Percentiles rank a stretch among this genome's conserved stretches.
Evolutionary conservation across 37 sponge, comb jelly and placozoan species (phyloP).

Genomic region (Hexactinellida sp.): DNA sequence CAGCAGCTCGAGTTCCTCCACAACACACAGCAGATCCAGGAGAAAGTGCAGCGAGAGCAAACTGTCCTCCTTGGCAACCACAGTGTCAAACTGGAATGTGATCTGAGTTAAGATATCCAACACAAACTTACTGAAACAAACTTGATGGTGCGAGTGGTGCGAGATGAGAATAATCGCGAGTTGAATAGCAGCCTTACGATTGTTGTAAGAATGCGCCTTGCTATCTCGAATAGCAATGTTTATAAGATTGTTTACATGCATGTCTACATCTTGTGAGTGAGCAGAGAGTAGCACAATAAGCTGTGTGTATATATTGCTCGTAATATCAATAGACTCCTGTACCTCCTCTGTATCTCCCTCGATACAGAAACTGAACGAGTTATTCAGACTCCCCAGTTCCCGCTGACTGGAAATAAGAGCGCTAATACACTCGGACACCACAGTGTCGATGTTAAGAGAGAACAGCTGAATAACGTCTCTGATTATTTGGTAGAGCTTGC

Average conservation of each 20-base stretch:
- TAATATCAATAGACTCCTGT: neutral
- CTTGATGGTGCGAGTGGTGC: neutral
- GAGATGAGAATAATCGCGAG: constrained; percentile 17
- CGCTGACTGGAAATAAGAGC: neutral
- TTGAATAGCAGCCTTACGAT: neutral
- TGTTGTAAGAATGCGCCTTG: neutral
- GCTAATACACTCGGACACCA: neutral
- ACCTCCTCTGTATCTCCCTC: neutral
- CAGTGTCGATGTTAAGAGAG: neutral
- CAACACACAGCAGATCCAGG: neutral
- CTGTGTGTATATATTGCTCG: neutral
- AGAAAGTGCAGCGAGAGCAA: neutral
- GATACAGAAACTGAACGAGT: neutral
- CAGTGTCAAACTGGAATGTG: neutral
- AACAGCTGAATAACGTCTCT: neutral
- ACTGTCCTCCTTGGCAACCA: neutral
- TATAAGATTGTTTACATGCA: neutral
- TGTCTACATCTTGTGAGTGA: neutral
- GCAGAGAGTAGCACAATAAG: neutral
- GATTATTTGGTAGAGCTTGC: neutral
- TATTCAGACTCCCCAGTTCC: neutral
- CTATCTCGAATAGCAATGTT: neutral
- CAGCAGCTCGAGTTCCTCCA: neutral
- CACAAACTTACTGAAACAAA: neutral
- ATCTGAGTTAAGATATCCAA: neutral